Evolutionary conservation across 2,113 vertebrate species (phyloP).

Genomic region (Arenaria interpres): DNA sequence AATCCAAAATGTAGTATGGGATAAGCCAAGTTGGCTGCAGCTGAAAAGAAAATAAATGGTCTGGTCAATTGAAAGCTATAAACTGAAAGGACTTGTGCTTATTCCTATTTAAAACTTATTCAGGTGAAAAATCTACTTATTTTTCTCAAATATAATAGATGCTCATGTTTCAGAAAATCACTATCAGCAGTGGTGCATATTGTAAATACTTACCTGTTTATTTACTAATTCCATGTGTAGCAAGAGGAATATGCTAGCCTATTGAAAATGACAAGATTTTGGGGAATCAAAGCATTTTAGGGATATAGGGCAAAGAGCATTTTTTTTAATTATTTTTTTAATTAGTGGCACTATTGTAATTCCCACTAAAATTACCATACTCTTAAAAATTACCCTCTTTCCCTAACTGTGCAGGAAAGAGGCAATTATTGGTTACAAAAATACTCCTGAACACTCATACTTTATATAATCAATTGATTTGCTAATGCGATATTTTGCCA

Average conservation of each 20-base stretch:
- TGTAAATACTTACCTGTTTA: not conserved
- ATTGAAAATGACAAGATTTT: not conserved
- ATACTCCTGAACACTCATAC: not conserved
- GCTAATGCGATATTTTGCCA: not conserved
- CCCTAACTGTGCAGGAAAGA: not conserved
- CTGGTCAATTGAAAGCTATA: not conserved
- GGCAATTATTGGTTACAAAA: not conserved
- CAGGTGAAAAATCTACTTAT: not conserved
- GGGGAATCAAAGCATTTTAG: not conserved
- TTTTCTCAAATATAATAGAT: not conserved
- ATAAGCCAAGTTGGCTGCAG: not conserved
- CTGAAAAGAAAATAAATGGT: not conserved
- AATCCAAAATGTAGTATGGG: not conserved
- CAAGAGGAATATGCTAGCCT: not conserved
- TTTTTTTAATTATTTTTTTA: no score
- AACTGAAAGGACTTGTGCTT: not conserved
- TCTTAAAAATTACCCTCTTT: not conserved
- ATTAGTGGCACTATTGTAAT: not conserved
- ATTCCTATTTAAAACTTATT: not conserved
- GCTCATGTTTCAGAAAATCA: not conserved
- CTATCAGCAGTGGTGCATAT: not conserved
- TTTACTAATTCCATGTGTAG: not conserved
- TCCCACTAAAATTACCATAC: not conserved
- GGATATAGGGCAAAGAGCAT: not conserved
- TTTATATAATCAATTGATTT: not conserved